Conservation (phyloP, 2,113 vertebrate species). For the Pogonocichla stellata region DNA sequence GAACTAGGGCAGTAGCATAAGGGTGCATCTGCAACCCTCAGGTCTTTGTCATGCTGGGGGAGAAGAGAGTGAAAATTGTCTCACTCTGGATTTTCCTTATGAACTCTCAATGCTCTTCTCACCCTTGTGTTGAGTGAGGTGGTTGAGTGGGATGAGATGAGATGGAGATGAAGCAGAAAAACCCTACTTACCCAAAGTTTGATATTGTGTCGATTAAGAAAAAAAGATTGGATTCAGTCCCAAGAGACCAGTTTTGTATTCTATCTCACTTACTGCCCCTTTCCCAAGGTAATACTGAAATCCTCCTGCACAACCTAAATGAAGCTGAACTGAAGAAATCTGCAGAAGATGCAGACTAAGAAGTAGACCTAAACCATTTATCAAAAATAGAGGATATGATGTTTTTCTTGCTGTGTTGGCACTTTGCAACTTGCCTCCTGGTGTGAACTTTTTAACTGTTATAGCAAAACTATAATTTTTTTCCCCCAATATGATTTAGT, state of each 20-base stretch:
- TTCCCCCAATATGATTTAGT: background rate
- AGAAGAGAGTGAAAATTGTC: background rate
- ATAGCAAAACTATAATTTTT: background rate
- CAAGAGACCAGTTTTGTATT: background rate
- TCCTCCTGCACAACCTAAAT: background rate
- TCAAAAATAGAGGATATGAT: background rate
- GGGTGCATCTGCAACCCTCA: rapidly evolving
- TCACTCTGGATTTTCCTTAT: background rate
- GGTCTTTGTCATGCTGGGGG: background rate
- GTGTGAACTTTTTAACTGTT: background rate
- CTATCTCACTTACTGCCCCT: background rate
- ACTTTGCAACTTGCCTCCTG: background rate
- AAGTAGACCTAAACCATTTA: background rate
- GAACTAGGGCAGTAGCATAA: background rate
- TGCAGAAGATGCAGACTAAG: background rate
- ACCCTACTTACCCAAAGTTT: background rate
- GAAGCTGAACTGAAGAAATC: background rate
- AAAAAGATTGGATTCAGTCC: background rate
- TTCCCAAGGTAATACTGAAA: background rate
- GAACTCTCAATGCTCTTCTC: background rate
- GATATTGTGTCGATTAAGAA: background rate
- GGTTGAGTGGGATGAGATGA: no score
- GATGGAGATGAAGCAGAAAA: background rate
- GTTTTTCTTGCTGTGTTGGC: background rate
- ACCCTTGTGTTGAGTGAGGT: background rate